Percentiles rank a stretch among this genome's conserved stretches.
Conservation (phyloP, 1,140 invertebrate species). For the Sminthurinus signatus region DNA sequence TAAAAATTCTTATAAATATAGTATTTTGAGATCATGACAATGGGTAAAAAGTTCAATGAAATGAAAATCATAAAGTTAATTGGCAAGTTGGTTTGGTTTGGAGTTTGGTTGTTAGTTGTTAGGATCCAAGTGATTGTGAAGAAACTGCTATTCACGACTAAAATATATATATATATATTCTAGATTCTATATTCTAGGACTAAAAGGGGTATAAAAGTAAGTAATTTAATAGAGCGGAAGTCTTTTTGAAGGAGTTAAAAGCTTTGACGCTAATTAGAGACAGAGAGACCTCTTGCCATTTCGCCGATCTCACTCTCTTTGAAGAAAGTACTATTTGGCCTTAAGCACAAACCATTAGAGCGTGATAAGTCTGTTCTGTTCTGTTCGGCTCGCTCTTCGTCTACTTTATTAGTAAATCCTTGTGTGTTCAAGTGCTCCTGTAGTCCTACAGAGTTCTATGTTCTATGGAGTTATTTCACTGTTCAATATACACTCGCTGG, state of each 20-base stretch:
- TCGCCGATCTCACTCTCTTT: background rate
- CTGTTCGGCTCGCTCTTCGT: background rate
- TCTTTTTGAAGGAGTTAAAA: slow-evolving; percentile 8
- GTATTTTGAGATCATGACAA: too few species aligned
- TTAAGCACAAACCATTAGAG: slow-evolving; percentile 1
- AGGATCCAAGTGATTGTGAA: too few species aligned
- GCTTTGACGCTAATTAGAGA: slow-evolving; percentile 9
- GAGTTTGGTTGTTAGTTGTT: too few species aligned
- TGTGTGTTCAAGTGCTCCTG: background rate
- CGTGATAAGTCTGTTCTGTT: background rate
- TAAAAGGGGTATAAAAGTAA: background rate
- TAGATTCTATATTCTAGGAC: too few species aligned
- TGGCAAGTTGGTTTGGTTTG: too few species aligned
- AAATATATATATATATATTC: too few species aligned
- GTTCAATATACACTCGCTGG: background rate
- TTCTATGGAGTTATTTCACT: background rate
- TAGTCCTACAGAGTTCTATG: too few species aligned
- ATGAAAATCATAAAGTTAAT: too few species aligned
- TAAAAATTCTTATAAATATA: too few species aligned
- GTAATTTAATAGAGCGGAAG: slow-evolving; percentile 3
- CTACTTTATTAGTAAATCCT: background rate
- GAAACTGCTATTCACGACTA: too few species aligned
- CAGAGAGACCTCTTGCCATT: background rate
- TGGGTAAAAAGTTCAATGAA: too few species aligned
- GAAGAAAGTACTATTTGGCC: background rate